Percentiles rank a stretch among this genome's conserved stretches.
These are phyloP conservation scores for Caenorhabditis brenneri DNA, from an alignment of 1,140 invertebrate species.

Conservation along the genomic window DNA sequence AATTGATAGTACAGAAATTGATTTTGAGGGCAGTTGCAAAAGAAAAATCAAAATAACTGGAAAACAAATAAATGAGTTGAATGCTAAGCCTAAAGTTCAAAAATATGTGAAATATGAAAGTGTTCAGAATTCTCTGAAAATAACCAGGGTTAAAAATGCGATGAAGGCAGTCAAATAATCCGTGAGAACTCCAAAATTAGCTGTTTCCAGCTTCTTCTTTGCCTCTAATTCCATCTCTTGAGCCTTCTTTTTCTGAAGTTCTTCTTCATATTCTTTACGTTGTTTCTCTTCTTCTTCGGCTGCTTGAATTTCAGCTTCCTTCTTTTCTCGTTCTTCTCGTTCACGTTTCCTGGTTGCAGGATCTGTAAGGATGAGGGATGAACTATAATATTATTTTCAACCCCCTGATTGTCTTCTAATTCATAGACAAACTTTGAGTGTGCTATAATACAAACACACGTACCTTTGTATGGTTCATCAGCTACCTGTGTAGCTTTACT, in stretches of 20 bases:
- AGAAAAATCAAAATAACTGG: background rate
- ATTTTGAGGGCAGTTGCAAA: background rate
- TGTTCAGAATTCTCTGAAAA: background rate
- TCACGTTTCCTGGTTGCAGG: constrained; percentile 33
- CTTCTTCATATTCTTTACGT: constrained; percentile 13
- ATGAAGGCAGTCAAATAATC: background rate
- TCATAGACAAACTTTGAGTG: background rate
- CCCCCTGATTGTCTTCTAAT: too few relatives aligned
- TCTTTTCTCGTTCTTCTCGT: constrained; percentile 43
- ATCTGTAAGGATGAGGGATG: background rate
- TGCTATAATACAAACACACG: background rate
- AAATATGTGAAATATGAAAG: background rate
- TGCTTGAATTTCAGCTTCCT: constrained; percentile 23
- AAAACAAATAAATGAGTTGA: background rate
- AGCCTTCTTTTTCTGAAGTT: constrained; percentile 2
- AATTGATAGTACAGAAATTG: background rate
- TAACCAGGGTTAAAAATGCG: background rate
- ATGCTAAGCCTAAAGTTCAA: background rate
- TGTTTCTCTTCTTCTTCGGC: constrained; percentile 21
- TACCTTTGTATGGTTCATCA: constrained; percentile 44
- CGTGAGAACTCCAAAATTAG: background rate
- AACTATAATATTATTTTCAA: too few relatives aligned
- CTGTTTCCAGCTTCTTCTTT: background rate
- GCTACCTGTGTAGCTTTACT: constrained; percentile 31
- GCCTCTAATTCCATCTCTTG: constrained; percentile 5